These are phyloP conservation scores for Trichopria drosophilae DNA, from an alignment of 2,888 invertebrate species.

Conservation along the genomic window DNA sequence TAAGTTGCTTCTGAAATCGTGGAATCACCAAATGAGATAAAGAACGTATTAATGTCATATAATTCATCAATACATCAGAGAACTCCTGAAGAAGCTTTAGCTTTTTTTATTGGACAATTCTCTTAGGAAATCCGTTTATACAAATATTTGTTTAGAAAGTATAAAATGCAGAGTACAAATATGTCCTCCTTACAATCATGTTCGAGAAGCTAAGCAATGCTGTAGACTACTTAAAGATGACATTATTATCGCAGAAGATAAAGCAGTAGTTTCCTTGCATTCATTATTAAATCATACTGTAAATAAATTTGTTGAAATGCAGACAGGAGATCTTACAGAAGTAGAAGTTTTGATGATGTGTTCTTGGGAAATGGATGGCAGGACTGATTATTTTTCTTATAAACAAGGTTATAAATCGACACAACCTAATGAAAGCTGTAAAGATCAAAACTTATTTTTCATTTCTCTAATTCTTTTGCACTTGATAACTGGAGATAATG, in stretches of 20 bases:
- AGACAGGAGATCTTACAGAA: background rate
- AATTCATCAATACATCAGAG: too few relatives aligned
- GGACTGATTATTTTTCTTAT: background rate
- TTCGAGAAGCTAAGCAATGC: background rate
- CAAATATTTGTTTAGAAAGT: constrained; percentile 4
- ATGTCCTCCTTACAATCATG: background rate
- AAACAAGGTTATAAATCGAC: constrained; percentile 5
- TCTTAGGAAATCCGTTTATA: constrained; percentile 1
- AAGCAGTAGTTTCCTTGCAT: background rate
- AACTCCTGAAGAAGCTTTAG: too few relatives aligned
- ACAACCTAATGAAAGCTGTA: background rate
- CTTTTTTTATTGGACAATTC: background rate
- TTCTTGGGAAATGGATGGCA: constrained; percentile 5
- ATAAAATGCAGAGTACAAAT: background rate
- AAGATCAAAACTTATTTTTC: background rate
- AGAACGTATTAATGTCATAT: too few relatives aligned
- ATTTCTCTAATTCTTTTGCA: background rate
- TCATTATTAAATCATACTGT: constrained; percentile 1
- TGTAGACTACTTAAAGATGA: constrained; percentile 1
- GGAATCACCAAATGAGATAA: too few relatives aligned
- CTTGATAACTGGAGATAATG: background rate
- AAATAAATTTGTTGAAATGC: constrained; percentile 1
- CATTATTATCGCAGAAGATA: background rate
- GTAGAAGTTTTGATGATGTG: background rate
- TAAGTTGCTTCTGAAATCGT: background rate